Base-by-base conservation (phyloP, 2,113 vertebrate genomes). In the Megaceryle torquata region DNA sequence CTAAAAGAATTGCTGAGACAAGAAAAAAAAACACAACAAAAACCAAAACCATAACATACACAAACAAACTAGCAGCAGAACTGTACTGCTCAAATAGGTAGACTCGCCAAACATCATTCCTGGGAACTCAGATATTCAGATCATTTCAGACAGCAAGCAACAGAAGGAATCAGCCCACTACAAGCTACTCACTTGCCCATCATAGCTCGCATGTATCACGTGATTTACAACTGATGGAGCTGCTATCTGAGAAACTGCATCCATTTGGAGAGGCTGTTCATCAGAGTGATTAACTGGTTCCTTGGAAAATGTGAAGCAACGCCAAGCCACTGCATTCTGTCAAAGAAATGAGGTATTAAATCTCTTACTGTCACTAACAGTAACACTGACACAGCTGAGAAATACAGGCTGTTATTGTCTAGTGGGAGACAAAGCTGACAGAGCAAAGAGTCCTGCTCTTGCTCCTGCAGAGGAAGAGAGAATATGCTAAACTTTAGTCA, bases 221-320 rank as follows among this genome's bases (percentile, higher is more conserved):
- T 99, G 98, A 95, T 98, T 99, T 88, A 99, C 97, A 85, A 99
- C 98, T 5, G 99, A 99, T 2, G 99, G 98, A 75, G 98, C 97
- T 11, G 98, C 95, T 89, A 96, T 67, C 24, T 98, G 97, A 74
- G 98, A 95, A 81, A 98, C 64, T 64, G 94, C 90, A 50, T 98
- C 98, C 41, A 94, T 88, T 41, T 97, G 97, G 37, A 98, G 91
- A 3, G 83, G 29, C 16, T 64, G 88, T 60, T 98, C 98, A 65
- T 95, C 54, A 56, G 97, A 95, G 76, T 86, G 39, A 63, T 88
- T 88, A 86, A 98, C 64, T 18, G 98, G 98, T 14, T 98, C 98
- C 95, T 98, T 99, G 68, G 99, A 99, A 95, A 99, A 98, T 1
- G 98, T 98, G 95, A 99, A 99, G 97, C 99, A 99, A 91, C 98